Conservation (phyloP, 2,797 vertebrate species). For the Allobates femoralis region DNA sequence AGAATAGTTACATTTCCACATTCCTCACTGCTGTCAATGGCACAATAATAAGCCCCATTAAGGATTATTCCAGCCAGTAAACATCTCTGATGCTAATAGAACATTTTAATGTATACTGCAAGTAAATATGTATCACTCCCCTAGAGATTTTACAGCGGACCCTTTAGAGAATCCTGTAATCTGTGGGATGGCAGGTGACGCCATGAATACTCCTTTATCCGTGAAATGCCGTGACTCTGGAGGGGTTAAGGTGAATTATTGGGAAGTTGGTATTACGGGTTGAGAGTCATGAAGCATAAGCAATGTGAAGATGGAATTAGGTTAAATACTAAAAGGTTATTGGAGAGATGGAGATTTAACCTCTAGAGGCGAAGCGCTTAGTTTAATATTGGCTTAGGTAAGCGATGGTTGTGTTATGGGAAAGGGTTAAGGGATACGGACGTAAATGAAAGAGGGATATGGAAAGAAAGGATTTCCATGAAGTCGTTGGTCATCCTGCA, state of each 20-base stretch:
- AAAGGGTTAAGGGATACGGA: slow-evolving; percentile 2
- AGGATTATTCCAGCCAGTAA: background rate
- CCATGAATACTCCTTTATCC: background rate
- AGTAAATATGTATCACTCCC: background rate
- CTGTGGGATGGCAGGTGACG: background rate
- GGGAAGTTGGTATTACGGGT: slow-evolving; percentile 7
- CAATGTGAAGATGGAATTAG: too few relatives aligned
- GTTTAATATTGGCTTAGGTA: background rate
- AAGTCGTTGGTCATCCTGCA: too few relatives aligned
- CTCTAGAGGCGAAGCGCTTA: background rate
- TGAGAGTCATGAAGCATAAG: background rate
- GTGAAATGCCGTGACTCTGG: too few relatives aligned
- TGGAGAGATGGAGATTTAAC: slow-evolving; percentile 17
- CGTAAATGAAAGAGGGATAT: background rate
- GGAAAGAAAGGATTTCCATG: background rate
- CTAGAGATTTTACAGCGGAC: background rate
- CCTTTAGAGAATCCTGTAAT: background rate
- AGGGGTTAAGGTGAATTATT: slow-evolving; percentile 22
- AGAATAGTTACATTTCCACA: background rate
- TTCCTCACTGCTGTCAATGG: too few relatives aligned
- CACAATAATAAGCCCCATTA: background rate
- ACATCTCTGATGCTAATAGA: background rate
- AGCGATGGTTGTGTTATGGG: slow-evolving; percentile 3
- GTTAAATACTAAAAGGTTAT: slow-evolving; percentile 16
- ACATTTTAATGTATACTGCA: background rate